phyloP scores from a whole-genome alignment of 2,888 invertebrate genomes.

The Lagria hirta region DNA sequence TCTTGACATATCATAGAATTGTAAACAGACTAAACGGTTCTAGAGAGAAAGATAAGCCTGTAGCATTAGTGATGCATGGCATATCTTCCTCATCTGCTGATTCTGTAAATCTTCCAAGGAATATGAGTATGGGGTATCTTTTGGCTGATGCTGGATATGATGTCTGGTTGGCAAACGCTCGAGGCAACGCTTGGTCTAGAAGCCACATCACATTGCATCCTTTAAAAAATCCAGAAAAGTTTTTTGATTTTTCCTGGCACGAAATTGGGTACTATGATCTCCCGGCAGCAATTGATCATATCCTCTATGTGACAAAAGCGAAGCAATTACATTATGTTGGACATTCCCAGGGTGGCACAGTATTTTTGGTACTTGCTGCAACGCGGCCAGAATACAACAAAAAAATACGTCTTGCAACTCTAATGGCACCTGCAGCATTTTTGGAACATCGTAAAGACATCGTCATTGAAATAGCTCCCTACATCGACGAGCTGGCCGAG shows the following conservation, averaged over 20 bases:
- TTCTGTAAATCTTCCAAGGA: constrained; percentile 50
- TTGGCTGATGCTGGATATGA: constrained; percentile 45
- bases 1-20: constrained; percentile 58
- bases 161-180: constrained; percentile 42
- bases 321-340: constrained; percentile 25
- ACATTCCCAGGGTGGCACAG: constrained; percentile 64
- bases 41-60: constrained; percentile 24
- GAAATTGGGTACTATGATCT: constrained; percentile 18
- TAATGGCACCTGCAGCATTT: constrained; percentile 71
- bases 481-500: too few species aligned
- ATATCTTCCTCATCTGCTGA: constrained; percentile 56
- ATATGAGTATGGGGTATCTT: constrained; percentile 32
- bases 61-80: constrained; percentile 57
- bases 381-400: constrained; percentile 65
- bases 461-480: neutral
- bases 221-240: constrained; percentile 4
- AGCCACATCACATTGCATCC: constrained; percentile 11
- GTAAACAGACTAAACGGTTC: constrained; percentile 45
- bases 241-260: constrained; percentile 23
- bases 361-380: constrained; percentile 67
- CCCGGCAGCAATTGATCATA: constrained; percentile 12
- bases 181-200: constrained; percentile 37
- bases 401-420: constrained; percentile 64
- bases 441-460: constrained; percentile 55
- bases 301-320: constrained; percentile 12